Conservation (phyloP, 2,888 invertebrate species). For the Epirrhoe tristata region DNA sequence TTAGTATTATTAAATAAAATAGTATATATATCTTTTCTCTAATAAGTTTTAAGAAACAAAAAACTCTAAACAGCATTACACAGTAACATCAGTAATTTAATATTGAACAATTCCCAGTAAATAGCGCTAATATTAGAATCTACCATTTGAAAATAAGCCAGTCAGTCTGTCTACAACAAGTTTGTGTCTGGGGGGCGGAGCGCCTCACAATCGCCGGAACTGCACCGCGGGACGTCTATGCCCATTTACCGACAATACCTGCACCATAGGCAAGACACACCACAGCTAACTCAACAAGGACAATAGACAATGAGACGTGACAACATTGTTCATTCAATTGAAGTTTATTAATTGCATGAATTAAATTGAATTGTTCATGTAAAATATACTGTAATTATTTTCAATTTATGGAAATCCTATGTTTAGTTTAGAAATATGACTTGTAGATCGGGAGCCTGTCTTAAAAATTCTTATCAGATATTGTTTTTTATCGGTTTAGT, state of each 20-base stretch:
- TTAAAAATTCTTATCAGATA: no score
- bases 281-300: slow-evolving; percentile 21
- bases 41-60: no score
- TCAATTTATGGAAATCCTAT: not conserved
- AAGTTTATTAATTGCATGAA: slow-evolving; percentile 48
- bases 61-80: no score
- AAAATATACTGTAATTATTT: not conserved
- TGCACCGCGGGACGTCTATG: slow-evolving; percentile 63
- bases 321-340: slow-evolving; percentile 64
- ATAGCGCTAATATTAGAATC: slow-evolving; percentile 3
- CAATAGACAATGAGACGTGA: slow-evolving; percentile 53
- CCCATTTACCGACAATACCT: slow-evolving; percentile 41
- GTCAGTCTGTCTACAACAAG: slow-evolving; percentile 48
- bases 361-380: slow-evolving; percentile 35
- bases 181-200: slow-evolving; percentile 60
- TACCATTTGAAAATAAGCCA: slow-evolving; percentile 27
- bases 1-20: no score
- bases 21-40: no score
- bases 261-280: slow-evolving; percentile 5
- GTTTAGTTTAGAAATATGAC: no score
- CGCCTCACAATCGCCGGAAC: slow-evolving; percentile 76
- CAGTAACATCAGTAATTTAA: no score
- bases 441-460: no score
- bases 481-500: no score
- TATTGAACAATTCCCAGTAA: not conserved